Conservation (phyloP, 2,797 vertebrate genomes). For the Anguilla pacifica region DNA sequence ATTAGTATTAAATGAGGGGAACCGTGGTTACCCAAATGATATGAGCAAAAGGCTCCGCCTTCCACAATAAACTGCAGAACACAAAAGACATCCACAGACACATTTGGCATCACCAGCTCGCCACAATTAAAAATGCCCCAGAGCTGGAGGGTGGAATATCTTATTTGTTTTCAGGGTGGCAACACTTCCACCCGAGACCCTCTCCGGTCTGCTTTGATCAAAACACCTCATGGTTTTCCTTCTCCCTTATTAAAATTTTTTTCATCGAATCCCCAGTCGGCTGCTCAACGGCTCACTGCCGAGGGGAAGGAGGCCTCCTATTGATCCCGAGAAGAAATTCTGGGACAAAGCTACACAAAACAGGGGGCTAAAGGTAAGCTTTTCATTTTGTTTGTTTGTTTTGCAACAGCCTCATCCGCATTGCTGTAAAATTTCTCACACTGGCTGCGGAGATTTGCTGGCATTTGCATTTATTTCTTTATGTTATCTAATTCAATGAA, state of each 20-base stretch:
- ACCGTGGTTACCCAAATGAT: neutral
- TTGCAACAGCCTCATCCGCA: neutral
- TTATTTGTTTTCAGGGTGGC: conserved; percentile 70
- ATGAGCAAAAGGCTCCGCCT: conserved; percentile 5
- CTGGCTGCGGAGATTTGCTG: neutral
- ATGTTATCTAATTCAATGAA: conserved; percentile 53
- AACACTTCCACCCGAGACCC: conserved; percentile 69
- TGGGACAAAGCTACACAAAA: neutral
- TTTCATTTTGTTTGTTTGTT: conserved; percentile 3
- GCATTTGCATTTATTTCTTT: conserved; percentile 51
- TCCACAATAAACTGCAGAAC: neutral
- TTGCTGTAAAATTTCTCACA: neutral
- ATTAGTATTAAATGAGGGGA: neutral
- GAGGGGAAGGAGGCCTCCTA: conserved; percentile 9
- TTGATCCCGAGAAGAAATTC: conserved; percentile 14
- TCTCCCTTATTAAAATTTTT: conserved; percentile 62
- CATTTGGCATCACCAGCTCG: neutral
- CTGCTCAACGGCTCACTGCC: conserved; percentile 21
- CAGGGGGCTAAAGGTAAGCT: neutral
- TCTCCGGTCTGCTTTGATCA: conserved; percentile 49
- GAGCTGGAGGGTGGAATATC: conserved; percentile 39
- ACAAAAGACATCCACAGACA: neutral
- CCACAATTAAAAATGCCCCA: conserved; percentile 73
- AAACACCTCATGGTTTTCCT: conserved; percentile 56
- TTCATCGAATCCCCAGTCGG: conserved; percentile 34